These are phyloP conservation scores for Cydia pomonella DNA, from an alignment of 1,140 invertebrate species.

Conservation along the genomic window DNA sequence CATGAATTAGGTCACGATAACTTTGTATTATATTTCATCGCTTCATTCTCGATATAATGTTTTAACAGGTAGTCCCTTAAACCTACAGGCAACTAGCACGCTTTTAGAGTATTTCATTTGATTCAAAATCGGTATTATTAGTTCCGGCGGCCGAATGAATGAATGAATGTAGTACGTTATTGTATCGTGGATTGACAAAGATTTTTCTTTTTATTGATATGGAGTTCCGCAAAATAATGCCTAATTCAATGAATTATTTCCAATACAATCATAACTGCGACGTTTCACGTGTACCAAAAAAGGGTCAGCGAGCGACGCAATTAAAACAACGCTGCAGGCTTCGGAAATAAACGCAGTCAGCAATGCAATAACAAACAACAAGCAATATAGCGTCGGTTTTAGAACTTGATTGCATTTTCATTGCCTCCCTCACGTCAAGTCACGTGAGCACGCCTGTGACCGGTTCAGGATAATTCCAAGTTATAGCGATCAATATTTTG, in stretches of 20 bases:
- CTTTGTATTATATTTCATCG: too few relatives aligned
- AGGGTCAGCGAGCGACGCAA: constrained; percentile 20
- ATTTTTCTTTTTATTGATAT: background rate
- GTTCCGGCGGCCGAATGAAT: too few relatives aligned
- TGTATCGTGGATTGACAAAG: background rate
- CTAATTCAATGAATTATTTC: background rate
- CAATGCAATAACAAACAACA: constrained; percentile 27
- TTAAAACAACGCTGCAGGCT: constrained; percentile 6
- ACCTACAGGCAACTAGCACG: too few relatives aligned
- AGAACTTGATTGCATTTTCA: constrained; percentile 33
- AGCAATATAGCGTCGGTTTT: constrained; percentile 17
- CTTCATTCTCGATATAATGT: too few relatives aligned
- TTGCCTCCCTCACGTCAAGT: constrained; percentile 17
- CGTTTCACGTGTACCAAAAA: constrained; percentile 25
- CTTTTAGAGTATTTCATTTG: too few relatives aligned
- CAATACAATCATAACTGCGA: background rate
- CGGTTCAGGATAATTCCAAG: background rate
- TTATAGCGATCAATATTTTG: background rate
- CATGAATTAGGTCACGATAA: too few relatives aligned
- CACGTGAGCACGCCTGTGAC: constrained; percentile 26
- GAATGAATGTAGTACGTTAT: too few relatives aligned
- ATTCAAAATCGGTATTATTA: too few relatives aligned
- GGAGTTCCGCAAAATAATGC: too few relatives aligned
- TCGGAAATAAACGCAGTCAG: constrained; percentile 30
- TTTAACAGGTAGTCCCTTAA: too few relatives aligned